Conservation (phyloP, 2,113 vertebrate genomes). For the Petromus typicus region DNA sequence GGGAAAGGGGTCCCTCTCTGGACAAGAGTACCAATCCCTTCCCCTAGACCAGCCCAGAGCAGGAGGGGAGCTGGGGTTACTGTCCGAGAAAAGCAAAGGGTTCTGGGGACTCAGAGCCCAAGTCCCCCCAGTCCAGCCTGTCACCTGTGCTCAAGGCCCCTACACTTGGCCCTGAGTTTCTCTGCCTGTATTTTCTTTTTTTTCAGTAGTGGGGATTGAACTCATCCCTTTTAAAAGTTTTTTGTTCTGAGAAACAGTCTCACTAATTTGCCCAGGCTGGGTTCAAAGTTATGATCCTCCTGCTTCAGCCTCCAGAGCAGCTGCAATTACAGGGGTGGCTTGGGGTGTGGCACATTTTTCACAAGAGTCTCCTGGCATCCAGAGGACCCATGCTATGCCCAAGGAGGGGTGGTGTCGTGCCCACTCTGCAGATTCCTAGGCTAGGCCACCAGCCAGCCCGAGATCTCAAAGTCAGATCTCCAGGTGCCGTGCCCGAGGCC, state of each 20-base stretch:
- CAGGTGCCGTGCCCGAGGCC: background rate
- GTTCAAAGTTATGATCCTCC: background rate
- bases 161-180: background rate
- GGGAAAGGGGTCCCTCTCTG: background rate
- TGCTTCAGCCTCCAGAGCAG: background rate
- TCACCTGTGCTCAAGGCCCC: background rate
- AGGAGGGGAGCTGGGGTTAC: background rate
- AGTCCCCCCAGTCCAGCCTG: too few species aligned
- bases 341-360: background rate
- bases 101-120: background rate
- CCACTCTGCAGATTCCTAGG: background rate
- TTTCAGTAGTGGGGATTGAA: background rate
- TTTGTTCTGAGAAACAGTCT: background rate
- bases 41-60: background rate
- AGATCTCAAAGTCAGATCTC: background rate
- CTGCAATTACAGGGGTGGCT: background rate
- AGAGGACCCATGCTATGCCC: background rate
- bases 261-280: background rate
- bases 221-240: background rate
- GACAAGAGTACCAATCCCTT: background rate
- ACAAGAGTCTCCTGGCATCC: background rate
- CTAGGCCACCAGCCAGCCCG: background rate
- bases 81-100: too few species aligned
- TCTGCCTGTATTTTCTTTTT: background rate
- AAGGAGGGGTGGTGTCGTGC: fast-evolving